phyloP scores from a whole-genome alignment of 1,140 invertebrate species.

The Chionoecetes opilio region DNA sequence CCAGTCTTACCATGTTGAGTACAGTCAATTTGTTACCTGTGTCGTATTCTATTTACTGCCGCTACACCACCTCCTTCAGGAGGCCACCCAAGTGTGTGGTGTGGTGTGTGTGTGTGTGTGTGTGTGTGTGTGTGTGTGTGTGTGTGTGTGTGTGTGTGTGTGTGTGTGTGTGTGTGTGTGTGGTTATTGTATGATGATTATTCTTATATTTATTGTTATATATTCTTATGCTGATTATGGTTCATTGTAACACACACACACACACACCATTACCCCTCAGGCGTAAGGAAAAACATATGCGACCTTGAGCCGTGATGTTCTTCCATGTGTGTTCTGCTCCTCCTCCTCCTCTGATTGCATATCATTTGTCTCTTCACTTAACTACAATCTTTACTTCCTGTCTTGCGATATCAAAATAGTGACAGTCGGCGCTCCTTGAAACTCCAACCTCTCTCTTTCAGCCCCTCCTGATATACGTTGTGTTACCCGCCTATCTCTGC shows the following conservation, averaged over 20 bases:
- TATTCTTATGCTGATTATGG: not conserved
- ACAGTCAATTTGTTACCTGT: not conserved
- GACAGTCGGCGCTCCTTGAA: not conserved
- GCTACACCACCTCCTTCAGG: not conserved
- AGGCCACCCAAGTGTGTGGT: constrained; percentile 5
- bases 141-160: constrained; percentile 4
- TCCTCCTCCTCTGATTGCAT: not conserved
- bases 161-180: constrained; percentile 4
- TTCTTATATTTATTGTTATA: no score
- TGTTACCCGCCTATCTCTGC: not conserved
- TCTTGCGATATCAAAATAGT: not conserved
- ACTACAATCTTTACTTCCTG: not conserved
- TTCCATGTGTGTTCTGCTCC: not conserved
- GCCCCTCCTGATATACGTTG: not conserved
- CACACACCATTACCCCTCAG: not conserved
- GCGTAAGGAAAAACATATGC: not conserved
- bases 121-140: constrained; percentile 27
- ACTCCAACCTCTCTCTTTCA: not conserved
- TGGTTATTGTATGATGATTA: not conserved
- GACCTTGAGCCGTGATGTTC: not conserved
- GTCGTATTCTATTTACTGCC: not conserved
- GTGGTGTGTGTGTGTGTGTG: constrained; percentile 8
- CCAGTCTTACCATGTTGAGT: not conserved
- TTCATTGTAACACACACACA: not conserved
- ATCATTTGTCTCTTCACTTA: not conserved